Percentiles rank a stretch among this genome's conserved stretches.
These are phyloP conservation scores for Enteromius unitaeniatus DNA, from an alignment of 2,797 vertebrate genomes.

Conservation along the genomic window DNA sequence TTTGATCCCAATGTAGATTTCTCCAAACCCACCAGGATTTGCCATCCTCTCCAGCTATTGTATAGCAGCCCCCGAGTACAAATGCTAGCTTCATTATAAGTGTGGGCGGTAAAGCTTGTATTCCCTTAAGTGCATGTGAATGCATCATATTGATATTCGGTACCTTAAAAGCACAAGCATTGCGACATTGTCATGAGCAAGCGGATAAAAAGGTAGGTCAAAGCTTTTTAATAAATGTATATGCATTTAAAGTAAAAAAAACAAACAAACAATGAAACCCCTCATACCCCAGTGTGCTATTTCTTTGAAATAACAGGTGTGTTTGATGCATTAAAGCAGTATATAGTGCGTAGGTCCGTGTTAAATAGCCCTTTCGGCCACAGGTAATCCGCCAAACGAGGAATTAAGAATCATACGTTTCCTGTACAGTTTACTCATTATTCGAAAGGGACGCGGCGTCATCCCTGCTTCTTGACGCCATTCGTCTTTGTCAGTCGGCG, in stretches of 20 bases:
- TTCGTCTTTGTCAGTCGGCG: slow-evolving; percentile 85
- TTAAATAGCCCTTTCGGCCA: background rate
- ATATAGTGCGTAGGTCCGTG: background rate
- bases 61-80: slow-evolving; percentile 72
- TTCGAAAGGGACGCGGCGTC: slow-evolving; percentile 65
- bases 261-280: background rate
- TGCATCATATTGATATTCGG: slow-evolving; percentile 81
- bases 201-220: slow-evolving; percentile 39
- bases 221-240: background rate
- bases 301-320: slow-evolving; percentile 2
- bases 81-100: slow-evolving; percentile 78
- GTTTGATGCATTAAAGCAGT: background rate
- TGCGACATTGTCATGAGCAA: slow-evolving; percentile 71
- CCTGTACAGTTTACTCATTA: slow-evolving; percentile 24
- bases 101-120: slow-evolving; percentile 79
- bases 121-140: slow-evolving; percentile 78
- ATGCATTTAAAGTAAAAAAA: background rate
- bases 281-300: background rate
- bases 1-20: slow-evolving; percentile 83
- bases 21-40: slow-evolving; percentile 81
- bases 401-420: slow-evolving; percentile 29
- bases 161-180: slow-evolving; percentile 72
- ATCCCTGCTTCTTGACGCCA: slow-evolving; percentile 83
- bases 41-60: slow-evolving; percentile 78
- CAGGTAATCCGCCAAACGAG: background rate